These are phyloP conservation scores for Pocota personata DNA, from an alignment of 2,888 invertebrate genomes.

Conservation along the genomic window DNA sequence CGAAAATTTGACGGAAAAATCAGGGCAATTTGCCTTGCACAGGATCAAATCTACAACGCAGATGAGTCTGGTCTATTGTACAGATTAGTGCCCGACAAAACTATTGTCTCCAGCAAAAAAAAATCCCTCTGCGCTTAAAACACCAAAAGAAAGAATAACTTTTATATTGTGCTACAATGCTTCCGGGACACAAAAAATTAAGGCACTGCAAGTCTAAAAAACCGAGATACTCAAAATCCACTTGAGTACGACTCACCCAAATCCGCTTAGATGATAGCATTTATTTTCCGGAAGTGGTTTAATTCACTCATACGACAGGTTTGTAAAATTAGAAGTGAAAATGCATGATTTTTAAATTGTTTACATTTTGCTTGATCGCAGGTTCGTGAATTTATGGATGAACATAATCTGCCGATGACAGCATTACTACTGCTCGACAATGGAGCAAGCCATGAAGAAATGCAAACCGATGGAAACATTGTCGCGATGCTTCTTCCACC, in stretches of 20 bases:
- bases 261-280: conserved; percentile 11
- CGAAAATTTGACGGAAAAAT: conserved; percentile 7
- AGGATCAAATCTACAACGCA: neutral
- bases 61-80: conserved; percentile 8
- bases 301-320: neutral
- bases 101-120: conserved; percentile 11
- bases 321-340: neutral
- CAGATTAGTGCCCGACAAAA: neutral
- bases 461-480: no score
- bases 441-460: conserved; percentile 4
- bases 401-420: conserved; percentile 5
- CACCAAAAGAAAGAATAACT: conserved; percentile 12
- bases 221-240: conserved; percentile 22
- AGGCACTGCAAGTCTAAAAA: conserved; percentile 26
- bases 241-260: conserved; percentile 15
- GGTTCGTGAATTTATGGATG: conserved; percentile 11
- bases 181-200: conserved; percentile 1
- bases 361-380: conserved; percentile 1
- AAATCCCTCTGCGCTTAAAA: conserved; percentile 6
- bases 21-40: neutral
- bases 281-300: conserved; percentile 22
- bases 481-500: neutral
- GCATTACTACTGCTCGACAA: conserved; percentile 16
- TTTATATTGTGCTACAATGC: conserved; percentile 18
- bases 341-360: neutral